phyloP scores from a whole-genome alignment of 2,113 vertebrate species.

The Cairina moschata region DNA sequence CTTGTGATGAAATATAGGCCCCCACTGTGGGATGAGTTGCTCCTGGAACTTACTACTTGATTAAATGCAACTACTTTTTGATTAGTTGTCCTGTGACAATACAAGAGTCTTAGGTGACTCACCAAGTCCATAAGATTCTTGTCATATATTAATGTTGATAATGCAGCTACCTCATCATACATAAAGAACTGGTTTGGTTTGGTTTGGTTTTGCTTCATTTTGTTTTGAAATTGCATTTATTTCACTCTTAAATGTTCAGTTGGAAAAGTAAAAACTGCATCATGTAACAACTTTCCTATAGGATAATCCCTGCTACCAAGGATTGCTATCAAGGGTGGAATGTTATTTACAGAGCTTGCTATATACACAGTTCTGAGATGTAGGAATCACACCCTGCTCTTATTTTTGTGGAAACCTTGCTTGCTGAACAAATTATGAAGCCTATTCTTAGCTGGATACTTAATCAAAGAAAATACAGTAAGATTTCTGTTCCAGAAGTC shows the following conservation, averaged over 20 bases:
- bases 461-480: not conserved
- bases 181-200: not conserved
- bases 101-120: not conserved
- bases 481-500: not conserved
- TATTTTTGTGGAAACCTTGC: not conserved
- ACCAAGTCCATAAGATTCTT: not conserved
- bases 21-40: not conserved
- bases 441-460: not conserved
- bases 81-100: not conserved
- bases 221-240: not conserved
- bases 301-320: not conserved
- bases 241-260: not conserved
- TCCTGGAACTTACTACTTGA: not conserved
- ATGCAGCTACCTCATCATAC: not conserved
- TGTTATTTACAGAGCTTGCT: not conserved
- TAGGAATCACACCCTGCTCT: not conserved
- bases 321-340: not conserved
- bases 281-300: not conserved
- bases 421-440: not conserved
- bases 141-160: not conserved
- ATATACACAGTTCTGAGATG: not conserved
- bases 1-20: not conserved
- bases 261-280: not conserved
- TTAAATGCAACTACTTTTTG: not conserved
- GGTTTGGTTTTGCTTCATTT: rapidly evolving